Evolutionary conservation across 2,888 invertebrate species (phyloP), one percentile per base, ranked within the genome.

Genomic region (Tortrix viridana): DNA sequence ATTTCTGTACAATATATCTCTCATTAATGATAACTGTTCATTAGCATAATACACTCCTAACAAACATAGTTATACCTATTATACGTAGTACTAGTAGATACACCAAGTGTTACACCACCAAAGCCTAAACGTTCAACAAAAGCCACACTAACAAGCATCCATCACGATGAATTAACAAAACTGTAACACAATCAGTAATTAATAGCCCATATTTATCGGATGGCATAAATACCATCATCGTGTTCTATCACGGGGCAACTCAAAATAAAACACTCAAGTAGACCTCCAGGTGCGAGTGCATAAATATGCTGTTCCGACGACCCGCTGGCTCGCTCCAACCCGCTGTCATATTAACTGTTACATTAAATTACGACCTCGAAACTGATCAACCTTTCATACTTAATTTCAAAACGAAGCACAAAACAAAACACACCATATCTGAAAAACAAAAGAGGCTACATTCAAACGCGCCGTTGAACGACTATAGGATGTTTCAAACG

Each of bases 291-390:
- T 91, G 92, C 86, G 91, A 90, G 83, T 87, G 85, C 91, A 91
- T 92, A 91, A 90, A 90, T 91, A 89, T 89, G 81, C 84, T 83
- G 84, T 82, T 81, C 82, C 77, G 89, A 77, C 89, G 84, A 89
- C 91, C 91, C 90, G 91, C 91, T 91, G 91, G 89, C 86, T 84
- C 75, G 84, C 88, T 88, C 91, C 88, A 85, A 89, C 87, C 82
- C 75, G 89, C 92, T 92, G 92, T 92, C 92, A 91, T 90, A 92
- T 91, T 91, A 92, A 90, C 91, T 92, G 90, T 90, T 89, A 91
- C 91, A 89, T 92, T 92, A 92, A 92, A 92, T 92, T 92, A 92
- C 90, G 82, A 81, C 85, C 84, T 80, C 84, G 73, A 79, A 89
- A 86, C 84, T 77, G 82, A 84, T 84, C 85, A 79, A 85, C 79